Conservation (phyloP, 2,888 invertebrate species). For the Apodemia zela region DNA sequence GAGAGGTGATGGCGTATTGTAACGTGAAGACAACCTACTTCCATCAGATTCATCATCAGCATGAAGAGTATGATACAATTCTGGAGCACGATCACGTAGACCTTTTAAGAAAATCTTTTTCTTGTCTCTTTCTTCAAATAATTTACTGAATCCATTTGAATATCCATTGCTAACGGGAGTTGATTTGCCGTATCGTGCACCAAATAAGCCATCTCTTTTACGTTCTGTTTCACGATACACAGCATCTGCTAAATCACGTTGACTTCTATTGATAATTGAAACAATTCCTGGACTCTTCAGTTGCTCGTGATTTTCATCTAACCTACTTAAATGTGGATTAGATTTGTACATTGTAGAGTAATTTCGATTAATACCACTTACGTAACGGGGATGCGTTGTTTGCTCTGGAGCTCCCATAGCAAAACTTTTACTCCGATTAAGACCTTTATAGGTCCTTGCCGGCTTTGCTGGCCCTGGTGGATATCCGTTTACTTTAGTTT, state of each 20-base stretch:
- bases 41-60: constrained; percentile 81
- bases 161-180: constrained; percentile 72
- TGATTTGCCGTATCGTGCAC: constrained; percentile 79
- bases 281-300: constrained; percentile 93
- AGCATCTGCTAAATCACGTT: constrained; percentile 86
- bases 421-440: constrained; percentile 91
- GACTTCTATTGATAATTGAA: constrained; percentile 91
- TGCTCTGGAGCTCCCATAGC: constrained; percentile 86
- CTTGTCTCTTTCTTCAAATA: constrained; percentile 78
- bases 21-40: constrained; percentile 67
- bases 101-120: constrained; percentile 85
- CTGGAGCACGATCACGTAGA: constrained; percentile 85
- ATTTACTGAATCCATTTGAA: constrained; percentile 66
- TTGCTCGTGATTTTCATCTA: constrained; percentile 85
- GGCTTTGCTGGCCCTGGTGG: constrained; percentile 87
- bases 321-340: constrained; percentile 86
- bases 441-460: constrained; percentile 87
- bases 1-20: constrained; percentile 68
- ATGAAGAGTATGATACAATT: constrained; percentile 85
- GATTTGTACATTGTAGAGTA: constrained; percentile 85
- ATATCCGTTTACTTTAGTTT: constrained; percentile 67
- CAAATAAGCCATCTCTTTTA: constrained; percentile 75
- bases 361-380: constrained; percentile 69
- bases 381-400: constrained; percentile 70
- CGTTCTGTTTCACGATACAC: constrained; percentile 75